Percentiles rank a stretch among this genome's conserved stretches.
phyloP scores from a whole-genome alignment of 2,797 vertebrate genomes.

The Pangasius krempfi region DNA sequence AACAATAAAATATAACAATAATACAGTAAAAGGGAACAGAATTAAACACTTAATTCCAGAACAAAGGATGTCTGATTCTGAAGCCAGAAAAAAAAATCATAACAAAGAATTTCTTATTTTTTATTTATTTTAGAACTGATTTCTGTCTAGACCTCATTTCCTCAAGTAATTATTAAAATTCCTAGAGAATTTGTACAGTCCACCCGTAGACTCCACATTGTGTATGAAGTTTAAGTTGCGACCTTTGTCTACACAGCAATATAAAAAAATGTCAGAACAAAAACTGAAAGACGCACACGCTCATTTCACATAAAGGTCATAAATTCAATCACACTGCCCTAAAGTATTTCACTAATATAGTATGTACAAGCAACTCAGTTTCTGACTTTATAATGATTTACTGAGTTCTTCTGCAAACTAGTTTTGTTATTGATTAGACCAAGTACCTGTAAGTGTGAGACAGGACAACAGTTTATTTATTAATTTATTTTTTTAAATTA shows the following conservation, averaged over 20 bases:
- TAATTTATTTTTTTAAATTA: neutral
- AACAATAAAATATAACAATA: neutral
- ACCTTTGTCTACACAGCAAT: constrained; percentile 81
- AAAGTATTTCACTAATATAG: constrained; percentile 79
- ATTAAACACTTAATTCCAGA: neutral
- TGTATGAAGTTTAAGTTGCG: constrained; percentile 72
- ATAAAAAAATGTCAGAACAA: constrained; percentile 79
- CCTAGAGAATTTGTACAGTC: constrained; percentile 35
- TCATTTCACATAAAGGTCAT: constrained; percentile 84
- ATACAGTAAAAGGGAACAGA: neutral
- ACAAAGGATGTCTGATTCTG: neutral
- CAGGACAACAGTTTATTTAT: constrained; percentile 11
- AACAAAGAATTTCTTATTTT: constrained; percentile 4
- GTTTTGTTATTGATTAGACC: constrained; percentile 76
- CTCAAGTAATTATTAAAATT: constrained; percentile 20
- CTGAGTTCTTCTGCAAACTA: constrained; percentile 47
- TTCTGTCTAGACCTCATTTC: neutral
- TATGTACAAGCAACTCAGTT: constrained; percentile 78
- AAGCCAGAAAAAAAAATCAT: neutral
- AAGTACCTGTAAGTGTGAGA: constrained; percentile 54
- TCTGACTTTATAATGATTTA: constrained; percentile 71
- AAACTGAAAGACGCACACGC: constrained; percentile 77
- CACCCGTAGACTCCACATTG: constrained; percentile 74
- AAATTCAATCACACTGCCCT: constrained; percentile 81
- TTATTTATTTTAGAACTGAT: neutral